Evolutionary conservation across 2,113 vertebrate genomes (phyloP), one percentile per base, ranked within the genome.

Genomic region (Nicator chloris): DNA sequence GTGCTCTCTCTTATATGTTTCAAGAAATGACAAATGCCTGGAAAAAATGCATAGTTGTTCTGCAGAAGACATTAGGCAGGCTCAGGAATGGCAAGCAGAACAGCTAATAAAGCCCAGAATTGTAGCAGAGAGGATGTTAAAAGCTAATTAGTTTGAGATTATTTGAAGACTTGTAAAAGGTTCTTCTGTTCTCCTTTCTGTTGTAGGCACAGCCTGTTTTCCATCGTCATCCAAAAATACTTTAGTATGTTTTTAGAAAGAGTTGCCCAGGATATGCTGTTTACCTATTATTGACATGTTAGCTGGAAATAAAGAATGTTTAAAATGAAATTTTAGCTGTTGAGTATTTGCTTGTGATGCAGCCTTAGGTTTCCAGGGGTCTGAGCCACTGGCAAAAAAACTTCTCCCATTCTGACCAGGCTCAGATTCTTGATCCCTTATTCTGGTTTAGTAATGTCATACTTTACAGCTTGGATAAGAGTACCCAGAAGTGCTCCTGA

Each of bases 71-170:
- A 93, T 93, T 86, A 95, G 72, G 69, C 88, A 90, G 91, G 23
- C 33, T 90, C 78, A 57, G 81, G 49, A 92, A 90, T 59, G 51
- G 92, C 63, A 93, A 89, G 49, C 56, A 86, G 66, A 92, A 77
- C 61, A 89, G 77, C 53, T 87, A 95, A 96, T 94, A 94, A 91
- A 95, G 82, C 64, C 53, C 59, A 76, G 86, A 81, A 85, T 57
- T 77, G 77, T 88, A 92, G 69, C 72, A 88, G 69, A 92, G 79
- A 96, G 69, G 68, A 94, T 92, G 80, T 80, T 96, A 79, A 82
- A 87, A 91, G 42, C 69, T 88, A 97, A 92, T 97, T 82, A 80
- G n/a, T 96, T 91, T 79, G 88, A 94, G 73, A 93, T 96, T 94
- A 86, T 90, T 83, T 95, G 79, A 91, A 90, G 66, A 84, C 54